phyloP scores from a whole-genome alignment of 2,888 invertebrate genomes.

The Idaea straminata region DNA sequence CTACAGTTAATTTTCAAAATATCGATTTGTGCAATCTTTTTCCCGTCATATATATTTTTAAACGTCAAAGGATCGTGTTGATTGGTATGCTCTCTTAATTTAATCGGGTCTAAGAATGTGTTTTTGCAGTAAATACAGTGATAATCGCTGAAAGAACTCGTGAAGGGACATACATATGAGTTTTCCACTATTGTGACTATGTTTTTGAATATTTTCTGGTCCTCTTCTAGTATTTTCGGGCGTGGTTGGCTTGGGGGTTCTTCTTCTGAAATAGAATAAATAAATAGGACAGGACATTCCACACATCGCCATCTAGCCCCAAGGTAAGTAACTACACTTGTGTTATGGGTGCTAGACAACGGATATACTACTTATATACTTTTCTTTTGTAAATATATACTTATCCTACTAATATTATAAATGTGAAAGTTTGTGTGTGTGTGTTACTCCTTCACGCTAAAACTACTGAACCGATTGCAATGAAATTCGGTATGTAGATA shows the following conservation, averaged over 20 bases:
- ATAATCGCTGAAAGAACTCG: constrained; percentile 59
- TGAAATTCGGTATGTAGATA: too few relatives aligned
- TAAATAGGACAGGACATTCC: too few relatives aligned
- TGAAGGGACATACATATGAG: constrained; percentile 63
- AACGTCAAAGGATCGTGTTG: constrained; percentile 54
- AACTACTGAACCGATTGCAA: too few relatives aligned
- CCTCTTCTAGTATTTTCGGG: constrained; percentile 41
- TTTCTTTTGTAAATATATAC: too few relatives aligned
- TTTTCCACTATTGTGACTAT: constrained; percentile 53
- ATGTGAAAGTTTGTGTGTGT: too few relatives aligned
- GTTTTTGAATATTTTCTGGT: constrained; percentile 47
- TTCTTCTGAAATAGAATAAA: constrained; percentile 27
- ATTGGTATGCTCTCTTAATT: constrained; percentile 54
- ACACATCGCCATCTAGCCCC: too few relatives aligned
- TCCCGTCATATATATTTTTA: constrained; percentile 44
- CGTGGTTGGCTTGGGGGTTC: constrained; percentile 5
- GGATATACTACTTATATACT: too few relatives aligned
- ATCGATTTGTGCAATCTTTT: constrained; percentile 55
- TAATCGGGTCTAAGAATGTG: constrained; percentile 57
- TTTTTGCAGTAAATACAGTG: constrained; percentile 60
- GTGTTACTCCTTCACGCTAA: too few relatives aligned
- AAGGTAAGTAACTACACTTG: too few relatives aligned
- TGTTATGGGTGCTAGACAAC: too few relatives aligned
- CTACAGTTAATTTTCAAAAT: constrained; percentile 59
- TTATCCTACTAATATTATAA: too few relatives aligned